Evolutionary conservation across 2,113 vertebrate species (phyloP).

Genomic region (Anguilla japonica): DNA sequence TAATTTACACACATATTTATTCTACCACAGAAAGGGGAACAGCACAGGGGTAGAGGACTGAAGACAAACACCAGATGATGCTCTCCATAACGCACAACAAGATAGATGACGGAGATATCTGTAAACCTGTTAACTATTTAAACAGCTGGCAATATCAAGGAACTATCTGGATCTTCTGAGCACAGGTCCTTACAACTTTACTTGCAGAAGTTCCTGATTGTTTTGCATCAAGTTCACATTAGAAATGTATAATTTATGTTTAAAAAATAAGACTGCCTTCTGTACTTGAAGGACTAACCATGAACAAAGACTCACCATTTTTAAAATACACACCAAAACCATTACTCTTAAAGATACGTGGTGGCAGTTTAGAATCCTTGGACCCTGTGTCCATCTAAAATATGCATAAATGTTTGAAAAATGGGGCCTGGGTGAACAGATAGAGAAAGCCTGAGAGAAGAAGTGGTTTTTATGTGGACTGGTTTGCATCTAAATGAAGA

Average conservation of each 20-base stretch:
- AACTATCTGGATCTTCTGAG: not conserved
- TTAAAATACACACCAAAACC: not conserved
- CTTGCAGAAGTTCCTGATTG: not conserved
- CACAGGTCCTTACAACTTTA: not conserved
- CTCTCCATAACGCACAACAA: not conserved
- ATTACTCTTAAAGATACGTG: not conserved
- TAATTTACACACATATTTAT: not conserved
- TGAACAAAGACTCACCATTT: not conserved
- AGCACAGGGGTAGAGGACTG: not conserved
- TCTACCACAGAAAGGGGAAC: not conserved
- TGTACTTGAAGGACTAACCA: not conserved
- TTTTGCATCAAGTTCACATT: not conserved
- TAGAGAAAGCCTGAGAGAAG: not conserved
- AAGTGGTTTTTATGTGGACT: not conserved
- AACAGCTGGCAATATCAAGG: not conserved
- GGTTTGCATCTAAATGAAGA: conserved; percentile 1
- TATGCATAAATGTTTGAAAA: not conserved
- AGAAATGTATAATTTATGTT: not conserved
- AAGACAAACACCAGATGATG: not conserved
- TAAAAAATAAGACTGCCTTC: not conserved
- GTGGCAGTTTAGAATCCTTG: not conserved
- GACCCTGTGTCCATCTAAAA: not conserved
- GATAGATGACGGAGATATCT: not conserved
- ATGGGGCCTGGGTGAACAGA: not conserved
- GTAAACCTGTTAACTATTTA: not conserved